Percentiles rank a stretch among this genome's conserved stretches.
Evolutionary conservation across 2,113 vertebrate genomes (phyloP).

Genomic region (Taxidea taxus): DNA sequence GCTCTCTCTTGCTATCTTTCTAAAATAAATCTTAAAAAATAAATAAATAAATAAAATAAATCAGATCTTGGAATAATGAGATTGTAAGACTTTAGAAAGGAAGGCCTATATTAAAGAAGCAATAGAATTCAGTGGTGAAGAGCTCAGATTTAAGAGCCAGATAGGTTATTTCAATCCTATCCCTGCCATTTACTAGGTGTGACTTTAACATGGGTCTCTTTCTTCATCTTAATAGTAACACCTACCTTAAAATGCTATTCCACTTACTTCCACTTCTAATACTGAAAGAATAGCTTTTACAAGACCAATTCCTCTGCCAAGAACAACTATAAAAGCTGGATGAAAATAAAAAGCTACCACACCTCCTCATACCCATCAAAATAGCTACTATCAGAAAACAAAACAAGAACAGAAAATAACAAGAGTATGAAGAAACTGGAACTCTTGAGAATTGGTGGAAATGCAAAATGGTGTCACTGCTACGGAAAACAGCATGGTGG

Average conservation of each 20-base stretch:
- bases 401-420: not conserved
- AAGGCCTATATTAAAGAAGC: not conserved
- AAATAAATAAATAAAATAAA: not conserved
- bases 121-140: not conserved
- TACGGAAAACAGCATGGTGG: not conserved
- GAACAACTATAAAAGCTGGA: not conserved
- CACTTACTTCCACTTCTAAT: not conserved
- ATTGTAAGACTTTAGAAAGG: not conserved
- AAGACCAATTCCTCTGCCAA: not conserved
- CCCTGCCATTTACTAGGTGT: not conserved
- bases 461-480: not conserved
- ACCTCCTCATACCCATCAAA: not conserved
- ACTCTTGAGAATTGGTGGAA: not conserved
- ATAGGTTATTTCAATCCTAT: not conserved
- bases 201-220: not conserved
- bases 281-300: not conserved
- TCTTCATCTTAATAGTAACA: not conserved
- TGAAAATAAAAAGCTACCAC: not conserved
- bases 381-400: not conserved
- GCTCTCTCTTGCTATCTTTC: not conserved
- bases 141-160: not conserved
- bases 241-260: not conserved
- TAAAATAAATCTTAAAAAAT: not conserved
- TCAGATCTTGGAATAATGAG: not conserved
- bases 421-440: not conserved